Evolutionary conservation across 2,797 vertebrate genomes (phyloP).

Genomic region (Xiphorhynchus erythropygius): DNA sequence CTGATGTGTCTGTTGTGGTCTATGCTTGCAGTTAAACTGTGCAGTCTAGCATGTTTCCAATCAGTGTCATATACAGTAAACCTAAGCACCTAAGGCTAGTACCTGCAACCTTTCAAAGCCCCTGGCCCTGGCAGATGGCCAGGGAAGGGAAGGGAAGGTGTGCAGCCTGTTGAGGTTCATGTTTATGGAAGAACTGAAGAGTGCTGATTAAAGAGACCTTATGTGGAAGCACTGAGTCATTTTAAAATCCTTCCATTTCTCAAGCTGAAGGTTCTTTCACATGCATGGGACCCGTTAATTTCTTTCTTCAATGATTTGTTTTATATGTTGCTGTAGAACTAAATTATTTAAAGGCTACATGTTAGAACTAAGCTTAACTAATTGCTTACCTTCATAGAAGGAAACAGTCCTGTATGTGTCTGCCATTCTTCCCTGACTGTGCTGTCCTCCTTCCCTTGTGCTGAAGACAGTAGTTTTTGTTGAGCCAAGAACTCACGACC

Average conservation of each 20-base stretch:
- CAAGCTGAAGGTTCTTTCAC: background rate
- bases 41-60: background rate
- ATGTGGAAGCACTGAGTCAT: background rate
- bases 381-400: background rate
- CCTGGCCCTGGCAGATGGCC: background rate
- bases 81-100: background rate
- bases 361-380: background rate
- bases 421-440: background rate
- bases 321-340: background rate
- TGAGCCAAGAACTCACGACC: background rate
- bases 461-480: background rate
- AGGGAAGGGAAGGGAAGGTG: background rate
- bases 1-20: background rate
- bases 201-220: background rate
- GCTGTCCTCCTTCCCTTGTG: background rate
- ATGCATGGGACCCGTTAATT: background rate
- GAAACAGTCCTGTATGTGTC: background rate
- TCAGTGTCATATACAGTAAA: background rate
- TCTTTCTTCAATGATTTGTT: background rate
- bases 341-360: background rate
- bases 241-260: background rate
- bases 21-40: background rate
- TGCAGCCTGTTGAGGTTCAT: background rate
- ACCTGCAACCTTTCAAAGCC: background rate
- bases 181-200: background rate